These are phyloP conservation scores for Empis stercorea DNA, from an alignment of 2,888 invertebrate genomes.

Conservation along the genomic window DNA sequence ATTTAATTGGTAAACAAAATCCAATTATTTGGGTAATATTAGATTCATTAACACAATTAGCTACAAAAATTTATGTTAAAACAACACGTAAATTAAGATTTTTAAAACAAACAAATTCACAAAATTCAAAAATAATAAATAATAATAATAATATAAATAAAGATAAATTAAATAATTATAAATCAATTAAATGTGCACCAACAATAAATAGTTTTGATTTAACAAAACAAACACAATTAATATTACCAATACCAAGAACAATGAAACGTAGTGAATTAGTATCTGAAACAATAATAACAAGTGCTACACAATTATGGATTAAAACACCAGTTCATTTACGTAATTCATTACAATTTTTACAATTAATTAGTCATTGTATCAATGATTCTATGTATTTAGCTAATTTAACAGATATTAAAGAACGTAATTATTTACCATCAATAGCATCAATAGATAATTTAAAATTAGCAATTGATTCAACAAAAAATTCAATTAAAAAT, in stretches of 20 bases:
- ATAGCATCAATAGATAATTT: neutral
- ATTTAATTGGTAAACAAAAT: conserved; percentile 12
- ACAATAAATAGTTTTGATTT: no score
- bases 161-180: no score
- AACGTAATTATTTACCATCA: conserved; percentile 11
- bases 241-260: neutral
- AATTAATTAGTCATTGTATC: conserved; percentile 20
- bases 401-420: conserved; percentile 13
- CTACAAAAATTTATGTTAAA: conserved; percentile 17
- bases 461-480: neutral
- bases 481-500: neutral
- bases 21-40: conserved; percentile 19
- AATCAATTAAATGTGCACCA: no score
- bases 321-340: conserved; percentile 21
- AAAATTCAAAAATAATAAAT: neutral
- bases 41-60: conserved; percentile 18
- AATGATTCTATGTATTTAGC: conserved; percentile 17
- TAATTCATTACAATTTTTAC: conserved; percentile 19
- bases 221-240: neutral
- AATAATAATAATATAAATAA: neutral
- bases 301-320: conserved; percentile 21
- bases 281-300: conserved; percentile 18
- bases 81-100: conserved; percentile 11
- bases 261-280: conserved; percentile 14
- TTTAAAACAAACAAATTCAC: conserved; percentile 5